phyloP scores from a whole-genome alignment of 2,113 vertebrate genomes.

The Ahaetulla prasina region DNA sequence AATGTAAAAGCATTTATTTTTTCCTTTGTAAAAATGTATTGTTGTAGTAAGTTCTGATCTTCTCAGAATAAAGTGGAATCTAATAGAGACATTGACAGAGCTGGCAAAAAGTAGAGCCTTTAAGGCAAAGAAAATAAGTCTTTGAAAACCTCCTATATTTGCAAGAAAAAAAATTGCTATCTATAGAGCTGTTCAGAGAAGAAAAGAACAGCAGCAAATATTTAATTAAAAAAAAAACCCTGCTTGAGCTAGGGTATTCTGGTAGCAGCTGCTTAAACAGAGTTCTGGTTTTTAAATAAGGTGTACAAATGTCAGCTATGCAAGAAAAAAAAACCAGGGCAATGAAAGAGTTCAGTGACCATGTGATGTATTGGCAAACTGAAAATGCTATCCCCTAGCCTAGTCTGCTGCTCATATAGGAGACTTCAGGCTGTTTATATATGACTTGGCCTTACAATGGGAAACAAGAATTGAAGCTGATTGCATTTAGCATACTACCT shows the following conservation, averaged over 20 bases:
- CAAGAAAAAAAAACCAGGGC: constrained; percentile 32
- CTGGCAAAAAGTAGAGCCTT: neutral
- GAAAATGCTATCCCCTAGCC: neutral
- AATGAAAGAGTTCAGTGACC: constrained; percentile 39
- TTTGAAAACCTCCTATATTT: constrained; percentile 39
- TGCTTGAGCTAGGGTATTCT: constrained; percentile 18
- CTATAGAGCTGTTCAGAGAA: constrained; percentile 26
- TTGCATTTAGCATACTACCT: neutral
- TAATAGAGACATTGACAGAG: neutral
- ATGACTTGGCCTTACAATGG: neutral
- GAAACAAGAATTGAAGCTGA: neutral
- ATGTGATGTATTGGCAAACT: constrained; percentile 22
- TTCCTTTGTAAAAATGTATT: constrained; percentile 21
- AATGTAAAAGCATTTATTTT: constrained; percentile 37
- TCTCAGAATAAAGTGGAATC: constrained; percentile 30
- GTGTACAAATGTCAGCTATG: constrained; percentile 33
- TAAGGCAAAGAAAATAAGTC: neutral
- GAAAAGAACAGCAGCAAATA: constrained; percentile 55
- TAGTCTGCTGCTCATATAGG: neutral
- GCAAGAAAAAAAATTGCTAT: constrained; percentile 36
- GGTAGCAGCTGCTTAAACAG: constrained; percentile 69
- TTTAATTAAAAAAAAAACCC: constrained; percentile 60
- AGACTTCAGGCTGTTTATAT: constrained; percentile 1
- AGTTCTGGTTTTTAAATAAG: constrained; percentile 57
- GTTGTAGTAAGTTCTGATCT: constrained; percentile 1